Evolutionary conservation across 2,113 vertebrate genomes (phyloP).

Genomic region (Caranx melampygus): DNA sequence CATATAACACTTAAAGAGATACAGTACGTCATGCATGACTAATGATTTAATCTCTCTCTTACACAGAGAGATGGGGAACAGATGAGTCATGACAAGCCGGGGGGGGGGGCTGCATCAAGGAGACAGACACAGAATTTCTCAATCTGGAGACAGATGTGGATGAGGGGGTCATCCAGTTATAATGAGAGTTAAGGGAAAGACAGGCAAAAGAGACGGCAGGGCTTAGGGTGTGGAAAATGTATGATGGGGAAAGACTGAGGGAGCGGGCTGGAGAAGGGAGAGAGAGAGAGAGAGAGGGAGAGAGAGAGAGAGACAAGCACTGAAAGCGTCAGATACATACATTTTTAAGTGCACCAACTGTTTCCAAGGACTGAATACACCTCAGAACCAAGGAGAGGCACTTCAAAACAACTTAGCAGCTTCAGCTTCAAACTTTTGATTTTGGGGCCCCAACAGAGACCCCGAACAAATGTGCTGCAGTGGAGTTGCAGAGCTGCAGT

Average conservation of each 20-base stretch:
- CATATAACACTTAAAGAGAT: slow-evolving; percentile 32
- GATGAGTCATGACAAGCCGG: slow-evolving; percentile 54
- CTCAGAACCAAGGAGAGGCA: slow-evolving; percentile 35
- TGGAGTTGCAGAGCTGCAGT: slow-evolving; percentile 25
- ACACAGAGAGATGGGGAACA: slow-evolving; percentile 28
- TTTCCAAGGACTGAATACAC: slow-evolving; percentile 39
- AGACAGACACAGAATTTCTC: slow-evolving; percentile 13
- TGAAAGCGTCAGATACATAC: slow-evolving; percentile 57
- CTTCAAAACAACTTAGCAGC: slow-evolving; percentile 56
- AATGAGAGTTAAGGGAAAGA: slow-evolving; percentile 45
- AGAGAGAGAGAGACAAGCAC: slow-evolving; percentile 19
- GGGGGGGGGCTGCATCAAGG: slow-evolving; percentile 7
- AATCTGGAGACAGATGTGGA: slow-evolving; percentile 32
- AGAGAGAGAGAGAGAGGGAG: slow-evolving; percentile 2
- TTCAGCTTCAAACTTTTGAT: slow-evolving; percentile 47
- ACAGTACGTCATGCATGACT: slow-evolving; percentile 50
- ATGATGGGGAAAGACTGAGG: slow-evolving; percentile 2
- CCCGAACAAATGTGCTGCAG: slow-evolving; percentile 33
- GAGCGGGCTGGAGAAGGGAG: slow-evolving; percentile 9
- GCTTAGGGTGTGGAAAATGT: slow-evolving; percentile 23
- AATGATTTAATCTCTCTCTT: slow-evolving; percentile 57
- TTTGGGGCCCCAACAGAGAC: slow-evolving; percentile 37
- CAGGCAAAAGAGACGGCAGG: slow-evolving; percentile 9
- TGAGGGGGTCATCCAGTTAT: slow-evolving; percentile 44
- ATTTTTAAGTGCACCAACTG: slow-evolving; percentile 67